Evolutionary conservation across 2,888 invertebrate species (phyloP).

Genomic region (Chrysomela aeneicollis): DNA sequence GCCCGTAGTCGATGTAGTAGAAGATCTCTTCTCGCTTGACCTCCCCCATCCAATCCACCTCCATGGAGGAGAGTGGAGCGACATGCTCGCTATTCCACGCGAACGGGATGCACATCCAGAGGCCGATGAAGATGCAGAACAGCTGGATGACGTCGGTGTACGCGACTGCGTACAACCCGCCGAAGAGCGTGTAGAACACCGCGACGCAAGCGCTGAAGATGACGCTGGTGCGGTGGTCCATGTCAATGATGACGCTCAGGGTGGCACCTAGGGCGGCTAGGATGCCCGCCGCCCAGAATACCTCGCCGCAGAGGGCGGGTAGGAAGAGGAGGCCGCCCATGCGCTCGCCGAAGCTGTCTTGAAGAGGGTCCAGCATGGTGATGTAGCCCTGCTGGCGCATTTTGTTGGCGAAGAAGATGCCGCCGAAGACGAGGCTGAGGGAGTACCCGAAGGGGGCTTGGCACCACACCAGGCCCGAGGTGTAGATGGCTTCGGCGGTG

Average conservation of each 20-base stretch:
- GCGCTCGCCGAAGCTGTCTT: conserved; percentile 94
- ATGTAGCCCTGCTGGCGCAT: conserved; percentile 98
- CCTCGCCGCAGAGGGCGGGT: conserved; percentile 95
- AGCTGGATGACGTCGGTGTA: conserved; percentile 99
- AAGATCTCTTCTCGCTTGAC: conserved; percentile 77
- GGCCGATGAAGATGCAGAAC: conserved; percentile 90
- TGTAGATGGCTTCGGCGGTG: conserved; percentile 96
- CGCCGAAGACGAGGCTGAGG: conserved; percentile 93
- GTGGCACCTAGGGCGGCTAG: conserved; percentile 96
- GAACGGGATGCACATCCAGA: conserved; percentile 98
- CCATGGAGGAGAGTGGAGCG: conserved; percentile 79
- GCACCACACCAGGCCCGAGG: conserved; percentile 93
- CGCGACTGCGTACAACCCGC: conserved; percentile 97
- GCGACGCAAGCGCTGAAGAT: conserved; percentile 96
- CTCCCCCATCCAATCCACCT: conserved; percentile 89
- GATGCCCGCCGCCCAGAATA: conserved; percentile 98
- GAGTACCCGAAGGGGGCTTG: conserved; percentile 99
- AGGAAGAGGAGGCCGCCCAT: conserved; percentile 97
- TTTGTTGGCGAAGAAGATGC: conserved; percentile 96
- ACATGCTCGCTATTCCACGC: conserved; percentile 91
- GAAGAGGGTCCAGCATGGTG: conserved; percentile 98
- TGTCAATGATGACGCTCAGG: conserved; percentile 94
- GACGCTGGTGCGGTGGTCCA: conserved; percentile 92
- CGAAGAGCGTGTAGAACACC: conserved; percentile 96
- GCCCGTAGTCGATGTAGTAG: conserved; percentile 86